Evolutionary conservation across 2,888 invertebrate genomes (phyloP).

Genomic region (Eupithecia exiguata): DNA sequence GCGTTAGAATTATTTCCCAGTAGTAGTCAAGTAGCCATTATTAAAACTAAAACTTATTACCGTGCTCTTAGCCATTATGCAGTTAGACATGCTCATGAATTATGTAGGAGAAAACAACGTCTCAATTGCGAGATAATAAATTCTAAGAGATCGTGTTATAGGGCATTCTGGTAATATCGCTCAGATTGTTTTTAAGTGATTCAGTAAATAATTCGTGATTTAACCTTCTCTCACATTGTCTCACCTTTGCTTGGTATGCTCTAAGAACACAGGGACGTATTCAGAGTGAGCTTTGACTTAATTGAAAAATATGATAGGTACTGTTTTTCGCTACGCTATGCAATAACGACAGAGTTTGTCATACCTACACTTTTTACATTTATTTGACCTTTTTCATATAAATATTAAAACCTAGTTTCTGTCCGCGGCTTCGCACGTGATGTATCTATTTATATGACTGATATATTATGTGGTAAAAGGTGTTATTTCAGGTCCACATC

Average conservation of each 20-base stretch:
- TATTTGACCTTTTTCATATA: no score
- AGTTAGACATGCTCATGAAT: conserved; percentile 19
- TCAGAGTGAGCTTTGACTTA: neutral
- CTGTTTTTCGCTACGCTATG: no score
- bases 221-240: conserved; percentile 35
- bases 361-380: no score
- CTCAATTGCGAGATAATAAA: conserved; percentile 8
- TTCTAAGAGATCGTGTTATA: conserved; percentile 19
- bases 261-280: conserved; percentile 1
- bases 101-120: conserved; percentile 10
- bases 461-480: no score
- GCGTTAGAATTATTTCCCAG: no score
- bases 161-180: conserved; percentile 17
- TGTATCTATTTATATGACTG: no score
- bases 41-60: neutral
- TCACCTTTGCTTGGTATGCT: conserved; percentile 8
- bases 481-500: no score
- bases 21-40: no score
- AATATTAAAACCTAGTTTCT: no score
- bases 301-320: neutral
- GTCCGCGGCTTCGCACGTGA: no score
- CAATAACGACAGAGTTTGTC: no score
- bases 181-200: conserved; percentile 34
- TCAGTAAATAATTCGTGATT: conserved; percentile 37
- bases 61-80: conserved; percentile 4